Percentiles rank a stretch among this genome's conserved stretches.
Evolutionary conservation across 2,113 vertebrate species (phyloP).

Genomic region (Turnix velox): DNA sequence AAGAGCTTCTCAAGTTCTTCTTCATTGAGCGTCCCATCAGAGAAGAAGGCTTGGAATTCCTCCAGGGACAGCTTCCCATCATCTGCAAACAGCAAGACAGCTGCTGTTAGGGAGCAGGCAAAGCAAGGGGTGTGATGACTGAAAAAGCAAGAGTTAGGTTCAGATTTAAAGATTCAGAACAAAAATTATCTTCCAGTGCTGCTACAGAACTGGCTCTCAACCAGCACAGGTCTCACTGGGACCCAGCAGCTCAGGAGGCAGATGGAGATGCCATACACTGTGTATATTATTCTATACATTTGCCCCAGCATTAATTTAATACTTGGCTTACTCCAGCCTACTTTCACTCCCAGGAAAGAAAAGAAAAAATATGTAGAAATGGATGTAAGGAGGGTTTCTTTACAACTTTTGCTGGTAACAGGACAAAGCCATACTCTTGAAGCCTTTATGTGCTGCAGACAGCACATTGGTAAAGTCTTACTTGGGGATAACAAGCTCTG

Average conservation of each 20-base stretch:
- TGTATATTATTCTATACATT: background rate
- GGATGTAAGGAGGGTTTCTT: background rate
- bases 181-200: background rate
- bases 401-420: background rate
- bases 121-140: background rate
- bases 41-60: slow-evolving; percentile 97
- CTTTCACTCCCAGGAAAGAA: background rate
- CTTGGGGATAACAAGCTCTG: background rate
- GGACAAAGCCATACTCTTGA: background rate
- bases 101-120: background rate
- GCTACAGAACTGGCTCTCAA: background rate
- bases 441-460: background rate
- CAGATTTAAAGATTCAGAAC: background rate
- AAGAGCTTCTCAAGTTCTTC: slow-evolving; percentile 95
- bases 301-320: background rate
- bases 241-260: background rate
- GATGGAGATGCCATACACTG: background rate
- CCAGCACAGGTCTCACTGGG: background rate
- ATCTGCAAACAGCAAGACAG: slow-evolving; percentile 74
- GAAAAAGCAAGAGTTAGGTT: background rate
- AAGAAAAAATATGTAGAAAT: background rate
- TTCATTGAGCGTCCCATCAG: slow-evolving; percentile 90
- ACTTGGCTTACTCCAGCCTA: background rate
- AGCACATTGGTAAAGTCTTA: background rate
- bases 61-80: slow-evolving; percentile 96